Evolutionary conservation across 2,797 vertebrate genomes (phyloP).

Genomic region (Danio tinwini): DNA sequence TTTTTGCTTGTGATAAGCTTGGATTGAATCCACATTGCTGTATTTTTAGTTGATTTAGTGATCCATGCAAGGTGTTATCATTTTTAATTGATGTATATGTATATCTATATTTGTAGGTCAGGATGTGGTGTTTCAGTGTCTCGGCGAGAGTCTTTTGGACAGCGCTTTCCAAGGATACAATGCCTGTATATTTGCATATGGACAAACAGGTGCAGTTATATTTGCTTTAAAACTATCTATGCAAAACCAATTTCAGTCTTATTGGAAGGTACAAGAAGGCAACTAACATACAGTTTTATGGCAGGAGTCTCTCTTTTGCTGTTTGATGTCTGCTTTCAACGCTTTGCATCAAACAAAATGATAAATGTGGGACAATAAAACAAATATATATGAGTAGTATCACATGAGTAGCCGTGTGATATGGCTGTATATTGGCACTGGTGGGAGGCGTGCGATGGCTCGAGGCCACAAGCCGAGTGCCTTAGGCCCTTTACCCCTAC

Average conservation of each 20-base stretch:
- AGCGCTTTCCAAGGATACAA: constrained; percentile 97
- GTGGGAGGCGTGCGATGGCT: no score
- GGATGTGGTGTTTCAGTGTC: constrained; percentile 94
- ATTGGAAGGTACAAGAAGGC: neutral
- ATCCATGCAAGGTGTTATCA: neutral
- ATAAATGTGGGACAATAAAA: neutral
- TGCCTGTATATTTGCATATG: constrained; percentile 96
- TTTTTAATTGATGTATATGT: neutral
- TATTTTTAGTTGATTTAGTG: neutral
- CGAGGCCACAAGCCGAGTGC: no score
- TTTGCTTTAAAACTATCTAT: neutral
- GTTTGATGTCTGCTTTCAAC: neutral
- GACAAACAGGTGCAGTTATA: constrained; percentile 86
- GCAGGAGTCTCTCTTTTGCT: neutral
- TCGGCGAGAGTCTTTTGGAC: constrained; percentile 92
- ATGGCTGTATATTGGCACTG: no score
- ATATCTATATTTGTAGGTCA: constrained; percentile 79
- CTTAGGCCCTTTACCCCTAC: no score
- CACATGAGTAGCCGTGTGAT: no score
- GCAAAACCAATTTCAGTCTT: neutral
- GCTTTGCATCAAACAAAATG: neutral
- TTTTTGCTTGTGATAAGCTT: neutral
- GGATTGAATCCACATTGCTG: neutral
- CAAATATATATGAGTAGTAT: no score
- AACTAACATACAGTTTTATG: neutral